These are phyloP conservation scores for Cyrtorhinus lividipennis DNA, from an alignment of 1,140 invertebrate species.

Conservation along the genomic window DNA sequence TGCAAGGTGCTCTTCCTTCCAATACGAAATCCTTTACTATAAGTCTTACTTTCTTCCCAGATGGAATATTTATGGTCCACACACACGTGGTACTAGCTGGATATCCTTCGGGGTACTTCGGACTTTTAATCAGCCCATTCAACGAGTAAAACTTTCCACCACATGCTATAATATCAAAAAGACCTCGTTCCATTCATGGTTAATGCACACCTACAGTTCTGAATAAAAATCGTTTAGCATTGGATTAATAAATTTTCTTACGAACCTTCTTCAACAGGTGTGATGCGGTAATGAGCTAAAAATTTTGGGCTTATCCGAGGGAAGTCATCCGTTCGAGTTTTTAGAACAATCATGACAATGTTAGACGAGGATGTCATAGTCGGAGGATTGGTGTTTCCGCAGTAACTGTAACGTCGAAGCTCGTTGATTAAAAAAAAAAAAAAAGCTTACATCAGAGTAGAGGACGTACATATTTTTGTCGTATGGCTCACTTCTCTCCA, in stretches of 20 bases:
- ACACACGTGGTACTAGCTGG: conserved; percentile 47
- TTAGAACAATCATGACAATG: conserved; percentile 50
- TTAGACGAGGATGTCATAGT: conserved; percentile 47
- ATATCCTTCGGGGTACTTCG: conserved; percentile 57
- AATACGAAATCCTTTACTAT: conserved; percentile 56
- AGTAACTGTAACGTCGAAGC: too few species aligned
- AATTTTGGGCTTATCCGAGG: conserved; percentile 46
- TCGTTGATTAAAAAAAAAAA: too few species aligned
- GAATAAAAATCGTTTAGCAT: too few species aligned
- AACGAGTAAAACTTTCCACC: conserved; percentile 53
- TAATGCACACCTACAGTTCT: too few species aligned
- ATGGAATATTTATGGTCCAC: conserved; percentile 55
- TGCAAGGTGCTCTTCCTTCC: conserved; percentile 40
- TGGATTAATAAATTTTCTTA: too few species aligned
- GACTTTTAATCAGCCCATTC: conserved; percentile 54
- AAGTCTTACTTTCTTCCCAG: conserved; percentile 52
- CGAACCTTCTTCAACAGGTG: conserved; percentile 30
- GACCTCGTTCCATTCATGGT: too few species aligned
- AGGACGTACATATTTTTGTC: too few species aligned
- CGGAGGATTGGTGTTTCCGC: conserved; percentile 52
- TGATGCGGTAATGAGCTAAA: conserved; percentile 45
- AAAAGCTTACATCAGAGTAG: too few species aligned
- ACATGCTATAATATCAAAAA: conserved; percentile 41
- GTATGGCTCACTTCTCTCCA: conserved; percentile 18
- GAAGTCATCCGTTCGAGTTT: conserved; percentile 38